phyloP scores from a whole-genome alignment of 2,113 vertebrate species.

The Ophiodon elongatus region DNA sequence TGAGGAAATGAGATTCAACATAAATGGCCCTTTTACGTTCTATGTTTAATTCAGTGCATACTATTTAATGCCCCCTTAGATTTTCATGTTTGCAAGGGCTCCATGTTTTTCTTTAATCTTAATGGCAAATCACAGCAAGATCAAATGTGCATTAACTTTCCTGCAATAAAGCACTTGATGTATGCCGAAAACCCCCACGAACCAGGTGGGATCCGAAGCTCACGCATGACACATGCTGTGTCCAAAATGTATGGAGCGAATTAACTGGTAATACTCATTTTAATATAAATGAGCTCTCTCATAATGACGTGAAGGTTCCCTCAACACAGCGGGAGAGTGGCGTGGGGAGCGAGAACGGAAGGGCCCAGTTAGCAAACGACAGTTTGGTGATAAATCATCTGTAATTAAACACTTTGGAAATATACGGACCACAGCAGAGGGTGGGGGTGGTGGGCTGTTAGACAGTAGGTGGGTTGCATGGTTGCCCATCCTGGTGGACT shows the following conservation, averaged over 20 bases:
- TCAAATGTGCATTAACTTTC: conserved; percentile 77
- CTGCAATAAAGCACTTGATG: conserved; percentile 78
- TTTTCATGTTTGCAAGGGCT: conserved; percentile 67
- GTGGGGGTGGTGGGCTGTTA: conserved; percentile 39
- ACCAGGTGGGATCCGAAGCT: conserved; percentile 68
- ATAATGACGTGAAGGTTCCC: conserved; percentile 81
- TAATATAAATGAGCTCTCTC: conserved; percentile 85
- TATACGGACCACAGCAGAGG: conserved; percentile 73
- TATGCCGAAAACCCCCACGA: conserved; percentile 55
- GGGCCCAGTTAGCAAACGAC: conserved; percentile 79
- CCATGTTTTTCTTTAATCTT: conserved; percentile 76
- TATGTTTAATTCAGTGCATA: conserved; percentile 64
- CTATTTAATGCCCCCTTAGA: conserved; percentile 56
- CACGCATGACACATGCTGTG: conserved; percentile 73
- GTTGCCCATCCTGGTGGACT: conserved; percentile 72
- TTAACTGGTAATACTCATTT: conserved; percentile 84
- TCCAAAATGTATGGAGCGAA: conserved; percentile 83
- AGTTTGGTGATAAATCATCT: conserved; percentile 85
- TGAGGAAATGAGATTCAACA: conserved; percentile 47
- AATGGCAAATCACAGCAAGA: conserved; percentile 74
- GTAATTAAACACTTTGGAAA: conserved; percentile 86
- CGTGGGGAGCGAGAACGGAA: conserved; percentile 67
- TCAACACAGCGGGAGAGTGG: conserved; percentile 73
- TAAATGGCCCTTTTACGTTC: conserved; percentile 56
- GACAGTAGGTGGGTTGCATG: conserved; percentile 56